These are phyloP conservation scores for Columbina picui DNA, from an alignment of 2,113 vertebrate species.

Conservation along the genomic window DNA sequence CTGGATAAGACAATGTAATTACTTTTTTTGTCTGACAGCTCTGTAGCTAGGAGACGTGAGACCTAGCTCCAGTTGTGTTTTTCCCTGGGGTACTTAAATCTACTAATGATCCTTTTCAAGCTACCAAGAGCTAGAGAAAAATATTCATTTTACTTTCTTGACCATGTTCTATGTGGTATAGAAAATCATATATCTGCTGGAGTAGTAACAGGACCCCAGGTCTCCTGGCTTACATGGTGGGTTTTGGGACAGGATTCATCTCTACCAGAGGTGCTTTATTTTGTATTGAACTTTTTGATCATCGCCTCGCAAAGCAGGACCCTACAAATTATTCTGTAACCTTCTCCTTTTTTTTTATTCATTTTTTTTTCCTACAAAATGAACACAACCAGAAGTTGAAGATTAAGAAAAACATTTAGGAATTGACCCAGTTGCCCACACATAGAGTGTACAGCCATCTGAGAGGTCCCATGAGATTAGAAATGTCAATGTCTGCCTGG, in stretches of 20 bases:
- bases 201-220: not conserved
- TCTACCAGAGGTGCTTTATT: not conserved
- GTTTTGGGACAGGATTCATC: not conserved
- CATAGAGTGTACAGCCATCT: not conserved
- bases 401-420: not conserved
- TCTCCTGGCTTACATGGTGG: not conserved
- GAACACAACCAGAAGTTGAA: not conserved
- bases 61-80: not conserved
- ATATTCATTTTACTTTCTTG: not conserved
- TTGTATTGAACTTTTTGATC: not conserved
- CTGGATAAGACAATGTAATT: not conserved
- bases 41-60: not conserved
- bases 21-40: not conserved
- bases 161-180: not conserved
- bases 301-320: not conserved
- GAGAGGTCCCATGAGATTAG: not conserved
- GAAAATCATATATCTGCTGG: not conserved
- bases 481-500: not conserved
- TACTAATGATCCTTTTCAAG: not conserved
- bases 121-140: not conserved
- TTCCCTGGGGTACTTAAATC: not conserved
- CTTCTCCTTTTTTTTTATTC: not conserved
- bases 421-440: not conserved
- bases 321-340: not conserved
- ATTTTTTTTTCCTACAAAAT: not conserved